Percentiles rank a stretch among this genome's conserved stretches.
Conservation (phyloP, 2,888 invertebrate genomes). For the Lepidochrysops patricia region DNA sequence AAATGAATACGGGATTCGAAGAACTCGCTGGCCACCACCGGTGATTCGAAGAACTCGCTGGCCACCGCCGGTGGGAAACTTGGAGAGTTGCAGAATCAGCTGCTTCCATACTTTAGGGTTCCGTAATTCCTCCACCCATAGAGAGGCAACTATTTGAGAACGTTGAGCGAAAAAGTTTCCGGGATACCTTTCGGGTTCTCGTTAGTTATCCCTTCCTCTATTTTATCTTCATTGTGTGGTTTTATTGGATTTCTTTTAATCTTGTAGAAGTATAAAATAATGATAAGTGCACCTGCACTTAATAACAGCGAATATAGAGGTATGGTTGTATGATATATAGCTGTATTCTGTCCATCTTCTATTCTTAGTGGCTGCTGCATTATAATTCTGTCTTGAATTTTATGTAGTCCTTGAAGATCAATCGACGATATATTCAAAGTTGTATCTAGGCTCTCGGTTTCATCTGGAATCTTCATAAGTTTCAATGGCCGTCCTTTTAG, state of each 20-base stretch:
- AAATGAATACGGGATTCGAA: too few species aligned
- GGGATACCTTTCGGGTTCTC: not conserved
- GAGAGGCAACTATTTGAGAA: not conserved
- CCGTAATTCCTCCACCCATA: not conserved
- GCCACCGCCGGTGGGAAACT: too few species aligned
- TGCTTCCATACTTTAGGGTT: too few species aligned
- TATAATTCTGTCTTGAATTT: slow-evolving; percentile 15
- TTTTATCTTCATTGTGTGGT: not conserved
- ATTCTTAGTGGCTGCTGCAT: slow-evolving; percentile 15
- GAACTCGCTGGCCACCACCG: too few species aligned
- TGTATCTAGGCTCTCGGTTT: not conserved
- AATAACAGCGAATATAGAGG: not conserved
- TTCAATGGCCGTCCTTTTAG: slow-evolving; percentile 19
- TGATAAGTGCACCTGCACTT: not conserved
- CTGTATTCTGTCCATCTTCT: not conserved
- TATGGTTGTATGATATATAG: slow-evolving; percentile 16
- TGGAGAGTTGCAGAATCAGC: too few species aligned
- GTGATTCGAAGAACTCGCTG: too few species aligned
- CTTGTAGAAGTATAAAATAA: not conserved
- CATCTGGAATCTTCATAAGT: slow-evolving; percentile 16
- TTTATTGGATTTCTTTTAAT: not conserved
- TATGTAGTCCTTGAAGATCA: slow-evolving; percentile 15
- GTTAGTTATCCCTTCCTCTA: not conserved
- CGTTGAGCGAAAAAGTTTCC: not conserved
- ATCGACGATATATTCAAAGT: slow-evolving; percentile 16